Evolutionary conservation across 2,113 vertebrate species (phyloP).

Genomic region (Brienomyrus longianalis): DNA sequence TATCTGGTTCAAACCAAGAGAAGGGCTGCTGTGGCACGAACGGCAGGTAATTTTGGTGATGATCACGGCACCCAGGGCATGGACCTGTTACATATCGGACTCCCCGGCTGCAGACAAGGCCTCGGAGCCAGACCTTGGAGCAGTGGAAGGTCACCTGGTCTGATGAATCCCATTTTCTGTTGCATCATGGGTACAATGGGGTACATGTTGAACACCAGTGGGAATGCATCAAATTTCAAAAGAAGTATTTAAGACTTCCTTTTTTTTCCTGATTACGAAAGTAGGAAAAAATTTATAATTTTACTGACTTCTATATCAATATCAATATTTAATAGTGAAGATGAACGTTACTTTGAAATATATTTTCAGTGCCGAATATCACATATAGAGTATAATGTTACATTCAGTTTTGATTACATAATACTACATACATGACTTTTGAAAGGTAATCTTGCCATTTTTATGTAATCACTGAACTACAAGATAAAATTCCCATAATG

Average conservation of each 20-base stretch:
- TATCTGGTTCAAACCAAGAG: not conserved
- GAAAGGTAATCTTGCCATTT: not conserved
- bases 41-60: not conserved
- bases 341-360: not conserved
- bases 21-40: not conserved
- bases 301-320: too few species aligned
- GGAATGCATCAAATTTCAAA: not conserved
- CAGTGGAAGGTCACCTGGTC: not conserved
- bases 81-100: not conserved
- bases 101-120: not conserved
- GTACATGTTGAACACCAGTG: too few species aligned
- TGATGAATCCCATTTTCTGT: not conserved
- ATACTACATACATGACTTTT: not conserved
- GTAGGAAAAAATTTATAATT: not conserved
- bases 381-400: not conserved
- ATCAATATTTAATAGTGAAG: too few species aligned
- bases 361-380: not conserved
- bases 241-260: not conserved
- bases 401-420: not conserved
- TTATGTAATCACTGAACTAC: not conserved
- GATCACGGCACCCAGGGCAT: not conserved
- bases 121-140: not conserved
- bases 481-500: not conserved
- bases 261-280: not conserved
- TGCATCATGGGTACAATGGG: not conserved